A percentile compares a stretch with the other conserved stretches of the same genome.
These are phyloP conservation scores for Crematogaster levior DNA, from an alignment of 2,888 invertebrate genomes.

Conservation along the genomic window DNA sequence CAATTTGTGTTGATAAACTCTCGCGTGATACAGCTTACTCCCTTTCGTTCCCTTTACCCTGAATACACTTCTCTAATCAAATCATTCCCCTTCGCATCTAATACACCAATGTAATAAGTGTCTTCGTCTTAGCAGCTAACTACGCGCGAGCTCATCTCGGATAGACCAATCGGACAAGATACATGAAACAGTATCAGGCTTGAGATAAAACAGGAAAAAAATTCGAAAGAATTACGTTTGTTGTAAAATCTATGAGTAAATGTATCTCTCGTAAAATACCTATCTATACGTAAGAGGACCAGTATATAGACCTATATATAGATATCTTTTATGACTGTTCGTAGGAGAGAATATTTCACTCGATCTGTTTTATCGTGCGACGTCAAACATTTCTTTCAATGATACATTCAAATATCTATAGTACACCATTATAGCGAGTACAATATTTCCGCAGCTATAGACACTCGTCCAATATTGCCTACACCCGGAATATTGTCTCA, in stretches of 20 bases:
- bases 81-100: constrained; percentile 68
- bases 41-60: constrained; percentile 48
- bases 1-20: constrained; percentile 71
- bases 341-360: constrained; percentile 20
- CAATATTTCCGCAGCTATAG: constrained; percentile 30
- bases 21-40: constrained; percentile 65
- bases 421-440: constrained; percentile 30
- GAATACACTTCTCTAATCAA: constrained; percentile 65
- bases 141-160: background rate
- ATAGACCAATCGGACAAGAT: constrained; percentile 7
- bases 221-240: background rate
- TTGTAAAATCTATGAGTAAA: background rate
- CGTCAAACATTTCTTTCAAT: constrained; percentile 22
- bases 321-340: background rate
- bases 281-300: background rate
- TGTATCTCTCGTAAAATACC: background rate
- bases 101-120: constrained; percentile 68
- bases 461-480: constrained; percentile 40
- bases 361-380: constrained; percentile 1
- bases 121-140: constrained; percentile 40
- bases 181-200: background rate
- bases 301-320: background rate
- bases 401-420: constrained; percentile 29
- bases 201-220: background rate
- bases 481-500: constrained; percentile 37